phyloP scores from a whole-genome alignment of 2,113 vertebrate species.

The Muscicapa adusta region DNA sequence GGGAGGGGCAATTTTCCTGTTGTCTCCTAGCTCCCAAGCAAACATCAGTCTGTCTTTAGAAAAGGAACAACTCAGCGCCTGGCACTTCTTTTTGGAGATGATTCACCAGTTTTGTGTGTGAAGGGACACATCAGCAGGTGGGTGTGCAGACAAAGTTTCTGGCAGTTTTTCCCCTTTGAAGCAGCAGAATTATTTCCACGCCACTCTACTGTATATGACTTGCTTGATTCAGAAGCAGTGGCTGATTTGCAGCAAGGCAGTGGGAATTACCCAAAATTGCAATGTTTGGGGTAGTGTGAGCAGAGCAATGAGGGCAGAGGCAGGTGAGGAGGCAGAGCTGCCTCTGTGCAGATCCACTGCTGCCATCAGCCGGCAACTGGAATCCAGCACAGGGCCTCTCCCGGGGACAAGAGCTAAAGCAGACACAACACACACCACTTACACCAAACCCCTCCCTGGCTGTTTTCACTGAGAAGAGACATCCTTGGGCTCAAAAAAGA shows the following conservation, averaged over 20 bases:
- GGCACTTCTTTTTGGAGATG: neutral
- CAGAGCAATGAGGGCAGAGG: neutral
- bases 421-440: neutral
- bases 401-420: neutral
- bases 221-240: neutral
- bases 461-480: neutral
- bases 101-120: neutral
- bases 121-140: neutral
- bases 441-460: neutral
- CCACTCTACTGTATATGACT: neutral
- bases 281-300: neutral
- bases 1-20: neutral
- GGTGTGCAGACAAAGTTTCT: neutral
- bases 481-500: neutral
- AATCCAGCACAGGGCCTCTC: neutral
- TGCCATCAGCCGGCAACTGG: conserved; percentile 48
- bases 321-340: neutral
- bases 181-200: neutral
- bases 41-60: neutral
- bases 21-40: accelerated
- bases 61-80: neutral
- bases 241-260: no score
- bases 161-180: neutral
- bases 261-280: neutral
- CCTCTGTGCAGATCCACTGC: conserved; percentile 10